Evolutionary conservation across 2,113 vertebrate genomes (phyloP).

Genomic region (Aplodontia rufa): DNA sequence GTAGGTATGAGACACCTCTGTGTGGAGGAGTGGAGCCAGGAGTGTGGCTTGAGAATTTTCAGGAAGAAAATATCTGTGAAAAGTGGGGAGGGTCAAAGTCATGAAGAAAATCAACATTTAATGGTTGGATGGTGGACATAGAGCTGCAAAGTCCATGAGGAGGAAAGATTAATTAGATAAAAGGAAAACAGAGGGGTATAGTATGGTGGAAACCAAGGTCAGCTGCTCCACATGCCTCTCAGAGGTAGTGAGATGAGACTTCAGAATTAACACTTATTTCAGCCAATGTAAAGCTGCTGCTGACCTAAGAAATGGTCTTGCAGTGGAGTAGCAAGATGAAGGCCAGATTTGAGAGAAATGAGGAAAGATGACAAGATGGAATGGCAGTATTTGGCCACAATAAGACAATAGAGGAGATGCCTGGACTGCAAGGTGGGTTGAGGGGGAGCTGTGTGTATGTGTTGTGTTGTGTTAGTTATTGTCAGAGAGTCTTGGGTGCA

Average conservation of each 20-base stretch:
- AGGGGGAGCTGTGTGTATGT: not conserved
- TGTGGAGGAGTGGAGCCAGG: not conserved
- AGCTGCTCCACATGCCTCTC: too few relatives aligned
- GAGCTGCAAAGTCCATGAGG: not conserved
- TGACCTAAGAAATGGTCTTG: not conserved
- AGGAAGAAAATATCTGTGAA: not conserved
- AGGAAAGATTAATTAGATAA: not conserved
- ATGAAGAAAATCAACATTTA: not conserved
- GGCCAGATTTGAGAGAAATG: not conserved
- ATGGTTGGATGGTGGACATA: too few relatives aligned
- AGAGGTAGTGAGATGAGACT: not conserved
- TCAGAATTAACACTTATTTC: too few relatives aligned
- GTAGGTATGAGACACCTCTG: not conserved
- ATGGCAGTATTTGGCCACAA: not conserved
- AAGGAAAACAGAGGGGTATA: not conserved
- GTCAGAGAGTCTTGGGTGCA: not conserved
- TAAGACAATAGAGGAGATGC: not conserved
- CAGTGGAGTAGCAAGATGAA: not conserved
- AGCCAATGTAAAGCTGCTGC: not conserved
- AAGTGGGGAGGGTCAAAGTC: not conserved
- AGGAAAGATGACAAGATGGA: not conserved
- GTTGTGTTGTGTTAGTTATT: not conserved
- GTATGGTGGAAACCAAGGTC: too few relatives aligned
- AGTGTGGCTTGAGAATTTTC: too few relatives aligned
- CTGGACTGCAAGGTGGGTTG: not conserved